Evolutionary conservation across 2,888 invertebrate genomes (phyloP).

Genomic region (Pammene aurita): DNA sequence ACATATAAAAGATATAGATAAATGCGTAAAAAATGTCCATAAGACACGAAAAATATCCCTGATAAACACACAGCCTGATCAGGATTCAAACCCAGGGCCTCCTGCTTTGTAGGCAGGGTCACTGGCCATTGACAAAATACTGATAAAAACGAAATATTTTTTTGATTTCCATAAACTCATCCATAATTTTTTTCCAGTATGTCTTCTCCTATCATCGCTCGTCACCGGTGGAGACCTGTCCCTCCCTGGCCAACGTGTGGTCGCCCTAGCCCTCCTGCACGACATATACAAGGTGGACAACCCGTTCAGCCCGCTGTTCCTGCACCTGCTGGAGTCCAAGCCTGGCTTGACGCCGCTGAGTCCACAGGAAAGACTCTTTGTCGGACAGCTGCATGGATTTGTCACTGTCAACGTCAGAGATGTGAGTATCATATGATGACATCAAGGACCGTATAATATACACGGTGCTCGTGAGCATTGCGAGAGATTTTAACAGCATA

Average conservation of each 20-base stretch:
- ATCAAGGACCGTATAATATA: no score
- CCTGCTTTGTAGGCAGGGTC: no score
- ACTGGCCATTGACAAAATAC: no score
- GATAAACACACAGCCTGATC: no score
- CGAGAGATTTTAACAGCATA: no score
- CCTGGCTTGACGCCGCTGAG: slow-evolving; percentile 67
- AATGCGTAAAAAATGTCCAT: no score
- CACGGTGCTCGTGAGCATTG: no score
- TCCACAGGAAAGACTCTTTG: slow-evolving; percentile 87
- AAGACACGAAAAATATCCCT: no score
- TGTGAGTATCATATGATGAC: slow-evolving; percentile 81
- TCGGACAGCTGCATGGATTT: slow-evolving; percentile 88
- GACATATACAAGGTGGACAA: slow-evolving; percentile 76
- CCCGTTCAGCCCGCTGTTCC: slow-evolving; percentile 72
- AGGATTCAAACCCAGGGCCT: no score
- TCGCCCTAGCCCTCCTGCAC: slow-evolving; percentile 71
- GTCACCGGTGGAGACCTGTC: slow-evolving; percentile 76
- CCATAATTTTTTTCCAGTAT: slow-evolving; percentile 57
- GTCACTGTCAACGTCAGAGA: slow-evolving; percentile 87
- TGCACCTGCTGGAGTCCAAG: slow-evolving; percentile 74
- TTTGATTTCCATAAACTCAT: no score
- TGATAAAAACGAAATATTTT: no score
- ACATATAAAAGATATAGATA: no score
- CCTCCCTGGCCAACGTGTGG: slow-evolving; percentile 75
- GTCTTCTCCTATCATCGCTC: slow-evolving; percentile 73